Evolutionary conservation across 1,140 invertebrate genomes (phyloP).

Genomic region (Eulimnadia texana): DNA sequence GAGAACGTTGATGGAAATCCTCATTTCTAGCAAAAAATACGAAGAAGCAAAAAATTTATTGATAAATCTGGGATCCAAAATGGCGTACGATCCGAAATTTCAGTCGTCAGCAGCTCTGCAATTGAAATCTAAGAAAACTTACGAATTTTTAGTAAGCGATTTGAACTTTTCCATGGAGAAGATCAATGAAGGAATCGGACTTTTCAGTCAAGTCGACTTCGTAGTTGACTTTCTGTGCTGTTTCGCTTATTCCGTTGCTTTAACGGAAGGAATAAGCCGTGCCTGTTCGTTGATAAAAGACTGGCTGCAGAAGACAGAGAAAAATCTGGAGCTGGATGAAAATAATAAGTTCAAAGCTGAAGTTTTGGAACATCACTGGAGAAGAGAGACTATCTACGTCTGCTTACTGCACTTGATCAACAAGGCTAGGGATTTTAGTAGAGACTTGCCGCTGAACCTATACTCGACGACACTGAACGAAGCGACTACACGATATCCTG

Average conservation of each 20-base stretch:
- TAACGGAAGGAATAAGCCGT: neutral
- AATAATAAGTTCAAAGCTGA: neutral
- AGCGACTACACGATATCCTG: neutral
- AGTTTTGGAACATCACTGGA: neutral
- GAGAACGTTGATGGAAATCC: neutral
- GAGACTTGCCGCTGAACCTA: neutral
- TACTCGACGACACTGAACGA: neutral
- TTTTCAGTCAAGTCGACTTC: neutral
- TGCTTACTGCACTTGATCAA: neutral
- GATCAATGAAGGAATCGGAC: neutral
- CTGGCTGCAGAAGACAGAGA: neutral
- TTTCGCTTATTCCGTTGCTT: neutral
- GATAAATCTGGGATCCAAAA: neutral
- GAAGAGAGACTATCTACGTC: neutral
- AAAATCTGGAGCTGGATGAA: neutral
- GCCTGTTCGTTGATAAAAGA: neutral
- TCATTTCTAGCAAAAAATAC: neutral
- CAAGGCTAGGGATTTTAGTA: neutral
- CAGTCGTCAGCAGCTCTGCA: neutral
- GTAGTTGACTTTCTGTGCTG: neutral
- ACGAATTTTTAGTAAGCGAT: neutral
- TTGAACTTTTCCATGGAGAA: neutral
- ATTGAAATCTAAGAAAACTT: constrained; percentile 5
- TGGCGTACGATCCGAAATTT: neutral
- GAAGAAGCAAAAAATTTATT: neutral